These are phyloP conservation scores for Castor canadensis DNA, from an alignment of 2,113 vertebrate species.

Conservation along the genomic window DNA sequence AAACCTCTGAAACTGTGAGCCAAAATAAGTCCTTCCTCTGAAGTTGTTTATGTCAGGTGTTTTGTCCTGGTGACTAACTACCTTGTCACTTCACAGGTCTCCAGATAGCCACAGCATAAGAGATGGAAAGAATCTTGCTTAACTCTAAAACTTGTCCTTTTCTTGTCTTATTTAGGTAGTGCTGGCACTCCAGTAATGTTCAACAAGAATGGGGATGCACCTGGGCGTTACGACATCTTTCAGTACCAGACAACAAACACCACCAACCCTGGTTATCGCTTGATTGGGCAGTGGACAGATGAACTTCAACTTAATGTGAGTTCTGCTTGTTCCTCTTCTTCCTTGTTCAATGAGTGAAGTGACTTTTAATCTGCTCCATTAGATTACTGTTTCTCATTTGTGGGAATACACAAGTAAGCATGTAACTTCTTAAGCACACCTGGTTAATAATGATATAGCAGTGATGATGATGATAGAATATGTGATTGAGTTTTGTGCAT, in stretches of 20 bases:
- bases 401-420: neutral
- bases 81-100: neutral
- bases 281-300: constrained; percentile 96
- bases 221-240: constrained; percentile 96
- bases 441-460: neutral
- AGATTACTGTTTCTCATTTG: neutral
- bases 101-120: rapidly evolving
- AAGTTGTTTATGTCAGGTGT: no score
- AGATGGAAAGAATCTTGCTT: neutral
- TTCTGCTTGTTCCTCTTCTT: neutral
- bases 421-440: neutral
- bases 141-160: neutral
- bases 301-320: constrained; percentile 94
- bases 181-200: constrained; percentile 95
- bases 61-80: neutral
- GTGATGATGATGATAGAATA: neutral
- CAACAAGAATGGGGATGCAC: constrained; percentile 95
- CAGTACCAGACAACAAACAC: constrained; percentile 94
- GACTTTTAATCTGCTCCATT: neutral
- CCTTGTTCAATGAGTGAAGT: rapidly evolving
- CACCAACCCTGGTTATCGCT: constrained; percentile 88
- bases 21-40: no score
- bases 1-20: no score
- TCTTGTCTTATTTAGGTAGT: constrained; percentile 87
- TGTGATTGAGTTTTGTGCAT: neutral